Evolutionary conservation across 2,888 invertebrate genomes (phyloP).

Genomic region (Amphipoea lucens): DNA sequence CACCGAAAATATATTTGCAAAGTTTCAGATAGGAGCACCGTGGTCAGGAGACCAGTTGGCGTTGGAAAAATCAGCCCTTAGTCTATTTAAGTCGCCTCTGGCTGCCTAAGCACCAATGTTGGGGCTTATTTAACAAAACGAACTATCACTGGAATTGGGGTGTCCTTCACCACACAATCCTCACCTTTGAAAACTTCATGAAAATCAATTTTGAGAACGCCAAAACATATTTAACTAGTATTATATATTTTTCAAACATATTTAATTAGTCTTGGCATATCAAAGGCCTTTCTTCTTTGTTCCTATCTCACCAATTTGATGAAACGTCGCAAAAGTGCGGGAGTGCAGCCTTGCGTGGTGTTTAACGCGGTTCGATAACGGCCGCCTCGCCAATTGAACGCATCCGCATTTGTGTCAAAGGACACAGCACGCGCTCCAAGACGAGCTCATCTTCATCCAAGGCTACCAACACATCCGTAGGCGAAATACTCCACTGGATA

Average conservation of each 20-base stretch:
- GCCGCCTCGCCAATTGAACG: slow-evolving; percentile 86
- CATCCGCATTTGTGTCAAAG: slow-evolving; percentile 89
- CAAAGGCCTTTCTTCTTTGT: slow-evolving; percentile 22
- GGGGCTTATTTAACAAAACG: too few relatives aligned
- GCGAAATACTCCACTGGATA: slow-evolving; percentile 73
- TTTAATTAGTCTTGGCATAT: background rate
- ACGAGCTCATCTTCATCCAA: slow-evolving; percentile 85
- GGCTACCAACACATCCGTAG: slow-evolving; percentile 84
- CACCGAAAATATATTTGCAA: too few relatives aligned
- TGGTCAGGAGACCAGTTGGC: too few relatives aligned
- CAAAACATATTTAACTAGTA: too few relatives aligned
- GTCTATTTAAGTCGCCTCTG: too few relatives aligned
- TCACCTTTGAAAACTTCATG: too few relatives aligned
- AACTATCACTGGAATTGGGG: too few relatives aligned
- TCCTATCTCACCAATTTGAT: slow-evolving; percentile 34
- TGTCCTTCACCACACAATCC: too few relatives aligned
- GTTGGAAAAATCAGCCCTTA: too few relatives aligned
- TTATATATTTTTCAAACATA: background rate
- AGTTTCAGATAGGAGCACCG: too few relatives aligned
- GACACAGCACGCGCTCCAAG: slow-evolving; percentile 88
- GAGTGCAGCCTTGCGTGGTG: slow-evolving; percentile 84
- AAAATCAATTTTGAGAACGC: too few relatives aligned
- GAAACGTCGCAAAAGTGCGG: slow-evolving; percentile 65
- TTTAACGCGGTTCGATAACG: slow-evolving; percentile 89
- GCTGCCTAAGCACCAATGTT: too few relatives aligned